Evolutionary conservation across 2,113 vertebrate genomes (phyloP).

Genomic region (Varanus komodoensis): DNA sequence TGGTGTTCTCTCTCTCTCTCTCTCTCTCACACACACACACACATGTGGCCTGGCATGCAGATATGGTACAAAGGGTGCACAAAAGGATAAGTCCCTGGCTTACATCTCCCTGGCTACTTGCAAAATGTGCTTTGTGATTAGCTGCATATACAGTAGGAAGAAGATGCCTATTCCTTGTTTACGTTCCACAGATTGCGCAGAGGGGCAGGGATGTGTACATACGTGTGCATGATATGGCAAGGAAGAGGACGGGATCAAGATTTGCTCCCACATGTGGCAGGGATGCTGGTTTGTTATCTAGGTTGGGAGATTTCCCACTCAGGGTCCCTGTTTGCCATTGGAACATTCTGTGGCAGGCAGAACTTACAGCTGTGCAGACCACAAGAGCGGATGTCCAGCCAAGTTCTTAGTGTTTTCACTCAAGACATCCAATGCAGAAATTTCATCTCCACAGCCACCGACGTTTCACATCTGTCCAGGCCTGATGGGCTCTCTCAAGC

Average conservation of each 20-base stretch:
- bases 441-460: neutral
- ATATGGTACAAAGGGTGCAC: neutral
- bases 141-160: neutral
- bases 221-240: neutral
- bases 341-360: neutral
- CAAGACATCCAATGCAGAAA: neutral
- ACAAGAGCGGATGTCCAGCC: neutral
- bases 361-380: neutral
- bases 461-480: neutral
- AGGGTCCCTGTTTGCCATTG: neutral
- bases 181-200: neutral
- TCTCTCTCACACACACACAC: too few species aligned
- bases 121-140: neutral
- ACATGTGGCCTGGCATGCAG: neutral
- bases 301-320: too few species aligned
- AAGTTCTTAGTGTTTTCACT: neutral
- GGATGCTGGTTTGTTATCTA: neutral
- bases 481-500: neutral
- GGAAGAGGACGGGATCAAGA: neutral
- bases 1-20: too few species aligned
- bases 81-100: neutral
- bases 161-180: neutral
- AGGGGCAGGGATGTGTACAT: neutral
- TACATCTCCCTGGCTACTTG: too few species aligned
- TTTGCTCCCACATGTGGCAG: neutral